These are phyloP conservation scores for Gorsachius magnificus DNA, from an alignment of 2,797 vertebrate species.

Conservation along the genomic window DNA sequence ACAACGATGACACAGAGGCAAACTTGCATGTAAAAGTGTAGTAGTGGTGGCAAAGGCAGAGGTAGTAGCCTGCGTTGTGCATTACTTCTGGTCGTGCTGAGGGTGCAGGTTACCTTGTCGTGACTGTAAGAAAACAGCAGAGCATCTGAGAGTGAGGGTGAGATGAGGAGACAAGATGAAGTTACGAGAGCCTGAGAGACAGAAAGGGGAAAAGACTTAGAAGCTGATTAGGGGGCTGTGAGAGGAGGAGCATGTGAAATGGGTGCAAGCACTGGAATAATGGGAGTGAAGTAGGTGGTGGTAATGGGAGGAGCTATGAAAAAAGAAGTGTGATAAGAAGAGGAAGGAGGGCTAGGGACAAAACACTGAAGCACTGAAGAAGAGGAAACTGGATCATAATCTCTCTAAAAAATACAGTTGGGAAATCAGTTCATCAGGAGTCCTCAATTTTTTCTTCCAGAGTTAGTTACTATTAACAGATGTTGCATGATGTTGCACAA, in stretches of 20 bases:
- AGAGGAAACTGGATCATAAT: neutral
- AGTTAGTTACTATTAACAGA: neutral
- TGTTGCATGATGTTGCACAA: neutral
- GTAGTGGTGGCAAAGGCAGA: neutral
- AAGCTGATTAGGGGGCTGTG: neutral
- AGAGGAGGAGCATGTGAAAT: neutral
- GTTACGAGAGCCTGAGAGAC: neutral
- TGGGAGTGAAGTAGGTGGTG: neutral
- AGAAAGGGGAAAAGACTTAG: neutral
- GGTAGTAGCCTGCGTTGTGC: neutral
- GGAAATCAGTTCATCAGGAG: neutral
- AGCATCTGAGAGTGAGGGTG: neutral
- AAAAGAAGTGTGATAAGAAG: neutral
- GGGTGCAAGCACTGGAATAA: neutral
- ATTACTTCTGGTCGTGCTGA: neutral
- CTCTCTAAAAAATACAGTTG: neutral
- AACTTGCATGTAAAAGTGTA: neutral
- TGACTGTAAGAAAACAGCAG: neutral
- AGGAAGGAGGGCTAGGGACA: neutral
- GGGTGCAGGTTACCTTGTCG: neutral
- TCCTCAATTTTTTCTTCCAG: neutral
- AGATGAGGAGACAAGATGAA: neutral
- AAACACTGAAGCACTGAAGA: neutral
- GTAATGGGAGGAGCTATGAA: neutral
- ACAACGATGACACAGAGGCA: accelerated